Conservation (phyloP, 1,140 invertebrate species). For the Adelges cooleyi region DNA sequence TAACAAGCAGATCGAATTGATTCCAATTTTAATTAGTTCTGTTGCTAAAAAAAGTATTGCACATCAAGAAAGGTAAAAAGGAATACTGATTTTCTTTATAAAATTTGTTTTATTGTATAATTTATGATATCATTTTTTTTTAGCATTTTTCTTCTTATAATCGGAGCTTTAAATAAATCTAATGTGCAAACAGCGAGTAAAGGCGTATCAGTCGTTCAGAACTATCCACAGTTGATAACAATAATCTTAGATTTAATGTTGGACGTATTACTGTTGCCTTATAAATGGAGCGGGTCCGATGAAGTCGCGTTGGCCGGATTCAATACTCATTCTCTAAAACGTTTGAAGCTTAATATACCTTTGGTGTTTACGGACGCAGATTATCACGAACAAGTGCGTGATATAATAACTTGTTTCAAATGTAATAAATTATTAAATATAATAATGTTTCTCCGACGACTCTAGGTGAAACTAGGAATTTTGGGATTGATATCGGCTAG, state of each 20-base stretch:
- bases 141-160: slow-evolving; percentile 16
- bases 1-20: slow-evolving; percentile 60
- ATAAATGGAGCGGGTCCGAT: neutral
- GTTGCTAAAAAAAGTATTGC: slow-evolving; percentile 65
- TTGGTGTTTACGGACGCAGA: slow-evolving; percentile 9
- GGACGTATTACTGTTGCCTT: slow-evolving; percentile 8
- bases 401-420: neutral
- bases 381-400: slow-evolving; percentile 22
- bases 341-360: neutral
- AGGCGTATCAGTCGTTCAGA: neutral
- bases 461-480: slow-evolving; percentile 20
- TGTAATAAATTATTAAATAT: neutral
- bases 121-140: neutral
- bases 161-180: slow-evolving; percentile 7
- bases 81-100: slow-evolving; percentile 15
- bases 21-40: slow-evolving; percentile 63
- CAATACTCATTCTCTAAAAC: neutral
- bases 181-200: slow-evolving; percentile 11
- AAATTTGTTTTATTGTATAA: neutral
- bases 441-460: neutral
- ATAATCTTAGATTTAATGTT: slow-evolving; percentile 12
- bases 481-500: slow-evolving; percentile 16
- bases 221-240: slow-evolving; percentile 1
- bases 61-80: slow-evolving; percentile 70
- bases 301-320: slow-evolving; percentile 4